A percentile compares a stretch with the other conserved stretches of the same genome.
These are phyloP conservation scores for Pygoscelis antarcticus DNA, from an alignment of 2,113 vertebrate genomes.

Conservation along the genomic window DNA sequence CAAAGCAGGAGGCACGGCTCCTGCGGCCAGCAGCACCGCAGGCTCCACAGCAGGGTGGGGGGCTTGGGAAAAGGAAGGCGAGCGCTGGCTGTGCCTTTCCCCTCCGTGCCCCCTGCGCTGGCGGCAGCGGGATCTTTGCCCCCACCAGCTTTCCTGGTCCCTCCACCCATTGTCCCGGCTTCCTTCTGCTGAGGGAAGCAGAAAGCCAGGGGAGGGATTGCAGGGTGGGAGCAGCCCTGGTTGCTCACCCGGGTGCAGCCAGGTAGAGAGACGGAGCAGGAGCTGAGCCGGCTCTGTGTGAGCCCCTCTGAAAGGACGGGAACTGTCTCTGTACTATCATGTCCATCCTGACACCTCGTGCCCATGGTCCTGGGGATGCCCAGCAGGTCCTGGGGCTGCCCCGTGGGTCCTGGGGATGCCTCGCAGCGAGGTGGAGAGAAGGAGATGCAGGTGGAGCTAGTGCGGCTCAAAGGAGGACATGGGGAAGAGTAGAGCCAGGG, in stretches of 20 bases:
- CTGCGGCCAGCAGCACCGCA: neutral
- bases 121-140: neutral
- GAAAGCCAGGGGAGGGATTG: rapidly evolving
- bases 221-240: neutral
- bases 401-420: rapidly evolving
- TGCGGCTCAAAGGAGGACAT: neutral
- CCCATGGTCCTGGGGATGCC: neutral
- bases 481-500: neutral
- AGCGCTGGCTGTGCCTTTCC: neutral
- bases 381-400: neutral
- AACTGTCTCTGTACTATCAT: rapidly evolving
- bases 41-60: neutral
- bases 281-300: rapidly evolving
- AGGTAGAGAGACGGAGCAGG: neutral
- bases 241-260: neutral
- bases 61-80: slow-evolving; percentile 37
- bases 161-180: neutral
- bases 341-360: rapidly evolving
- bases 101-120: neutral
- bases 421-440: neutral
- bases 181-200: neutral
- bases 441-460: neutral
- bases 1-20: neutral
- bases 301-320: rapidly evolving
- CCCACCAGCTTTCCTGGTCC: neutral